A percentile compares a stretch with the other conserved stretches of the same genome.
Evolutionary conservation across 2,888 invertebrate genomes (phyloP).

Genomic region (Fragum whitleyi): DNA sequence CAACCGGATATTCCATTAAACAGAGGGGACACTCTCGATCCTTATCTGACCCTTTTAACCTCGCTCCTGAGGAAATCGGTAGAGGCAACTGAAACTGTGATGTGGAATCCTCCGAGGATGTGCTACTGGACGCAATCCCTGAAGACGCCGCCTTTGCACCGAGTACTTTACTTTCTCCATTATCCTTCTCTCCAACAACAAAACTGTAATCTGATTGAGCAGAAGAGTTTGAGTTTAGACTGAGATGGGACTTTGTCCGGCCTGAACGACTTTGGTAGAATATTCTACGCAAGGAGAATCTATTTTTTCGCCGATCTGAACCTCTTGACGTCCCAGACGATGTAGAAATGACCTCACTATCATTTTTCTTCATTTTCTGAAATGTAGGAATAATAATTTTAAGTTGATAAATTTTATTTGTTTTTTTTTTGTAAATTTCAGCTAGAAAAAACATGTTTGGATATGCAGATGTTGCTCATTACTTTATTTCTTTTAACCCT

Average conservation of each 20-base stretch:
- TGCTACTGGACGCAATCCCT: constrained; percentile 1
- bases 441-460: no score
- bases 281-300: constrained; percentile 77
- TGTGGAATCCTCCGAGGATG: constrained; percentile 30
- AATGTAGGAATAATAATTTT: constrained; percentile 22
- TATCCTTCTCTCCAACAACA: constrained; percentile 18
- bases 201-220: constrained; percentile 58
- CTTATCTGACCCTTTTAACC: constrained; percentile 32
- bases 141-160: constrained; percentile 37
- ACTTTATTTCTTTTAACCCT: no score
- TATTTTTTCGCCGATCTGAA: constrained; percentile 73
- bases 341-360: constrained; percentile 77
- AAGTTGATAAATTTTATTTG: background rate
- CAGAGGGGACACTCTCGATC: constrained; percentile 91
- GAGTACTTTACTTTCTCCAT: constrained; percentile 26
- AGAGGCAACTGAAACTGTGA: constrained; percentile 13
- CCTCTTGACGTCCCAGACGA: constrained; percentile 74
- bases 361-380: constrained; percentile 72
- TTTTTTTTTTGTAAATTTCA: background rate
- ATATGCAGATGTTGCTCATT: background rate
- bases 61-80: constrained; percentile 6
- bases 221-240: constrained; percentile 76
- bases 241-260: constrained; percentile 75
- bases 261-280: constrained; percentile 68
- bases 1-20: constrained; percentile 89